Conservation (phyloP, 2,113 vertebrate genomes). For the Globicephala melas region DNA sequence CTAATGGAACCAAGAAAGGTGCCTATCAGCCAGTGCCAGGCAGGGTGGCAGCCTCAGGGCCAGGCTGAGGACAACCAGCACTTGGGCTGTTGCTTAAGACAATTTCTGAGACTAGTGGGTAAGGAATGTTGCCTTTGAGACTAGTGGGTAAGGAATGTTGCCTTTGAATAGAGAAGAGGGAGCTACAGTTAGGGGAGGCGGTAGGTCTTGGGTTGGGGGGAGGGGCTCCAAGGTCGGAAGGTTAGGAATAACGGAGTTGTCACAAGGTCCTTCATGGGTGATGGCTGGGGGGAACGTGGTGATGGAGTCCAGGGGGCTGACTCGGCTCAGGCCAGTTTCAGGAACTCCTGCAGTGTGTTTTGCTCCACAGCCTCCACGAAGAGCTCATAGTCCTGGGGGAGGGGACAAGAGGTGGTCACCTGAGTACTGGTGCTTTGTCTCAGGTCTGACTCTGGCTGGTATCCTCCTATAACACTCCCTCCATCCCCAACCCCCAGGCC, state of each 20-base stretch:
- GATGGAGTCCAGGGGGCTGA: constrained; percentile 63
- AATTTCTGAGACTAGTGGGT: constrained; percentile 30
- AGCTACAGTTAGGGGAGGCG: not conserved
- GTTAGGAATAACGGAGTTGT: constrained; percentile 43
- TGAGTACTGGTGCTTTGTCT: not conserved
- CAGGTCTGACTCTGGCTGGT: not conserved
- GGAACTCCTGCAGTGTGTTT: constrained; percentile 92
- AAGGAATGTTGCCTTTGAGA: constrained; percentile 61
- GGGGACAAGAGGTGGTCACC: not conserved
- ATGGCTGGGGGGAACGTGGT: constrained; percentile 74
- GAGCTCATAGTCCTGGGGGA: constrained; percentile 91
- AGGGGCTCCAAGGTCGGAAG: not conserved
- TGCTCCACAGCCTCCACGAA: constrained; percentile 95
- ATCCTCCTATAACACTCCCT: not conserved
- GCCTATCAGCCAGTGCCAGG: constrained; percentile 44
- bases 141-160: constrained; percentile 54
- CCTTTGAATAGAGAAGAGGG: not conserved
- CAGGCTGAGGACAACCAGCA: constrained; percentile 34
- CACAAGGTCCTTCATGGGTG: constrained; percentile 54
- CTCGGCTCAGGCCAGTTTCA: constrained; percentile 91
- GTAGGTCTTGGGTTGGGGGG: not conserved
- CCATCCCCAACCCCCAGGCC: accelerated
- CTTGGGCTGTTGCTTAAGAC: constrained; percentile 48
- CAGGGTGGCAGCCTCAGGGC: constrained; percentile 54
- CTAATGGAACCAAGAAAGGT: constrained; percentile 39